Evolutionary conservation across 2,888 invertebrate genomes (phyloP).

Genomic region (Pterobdella sp.): DNA sequence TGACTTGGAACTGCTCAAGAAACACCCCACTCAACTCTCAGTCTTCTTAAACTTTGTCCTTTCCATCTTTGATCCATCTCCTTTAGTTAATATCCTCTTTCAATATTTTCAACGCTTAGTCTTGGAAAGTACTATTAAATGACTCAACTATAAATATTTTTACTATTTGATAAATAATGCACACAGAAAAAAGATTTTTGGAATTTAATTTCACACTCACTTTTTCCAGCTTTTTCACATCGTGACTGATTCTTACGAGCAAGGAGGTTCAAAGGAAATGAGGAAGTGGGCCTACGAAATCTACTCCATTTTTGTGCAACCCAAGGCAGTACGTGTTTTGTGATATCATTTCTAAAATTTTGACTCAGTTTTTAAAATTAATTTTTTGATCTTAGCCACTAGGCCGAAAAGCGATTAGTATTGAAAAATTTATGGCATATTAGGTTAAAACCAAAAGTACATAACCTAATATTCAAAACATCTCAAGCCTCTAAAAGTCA

Average conservation of each 20-base stretch:
- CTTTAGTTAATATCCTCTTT: slow-evolving; percentile 59
- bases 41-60: slow-evolving; percentile 77
- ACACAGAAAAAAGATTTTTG: too few relatives aligned
- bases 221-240: slow-evolving; percentile 67
- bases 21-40: slow-evolving; percentile 81
- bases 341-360: background rate
- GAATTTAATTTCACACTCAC: too few relatives aligned
- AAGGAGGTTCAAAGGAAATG: slow-evolving; percentile 78
- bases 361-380: too few relatives aligned
- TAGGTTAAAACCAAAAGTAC: too few relatives aligned
- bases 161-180: too few relatives aligned
- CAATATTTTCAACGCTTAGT: too few relatives aligned
- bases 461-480: too few relatives aligned
- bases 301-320: slow-evolving; percentile 73
- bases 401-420: too few relatives aligned
- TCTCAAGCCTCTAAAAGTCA: slow-evolving; percentile 68
- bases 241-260: slow-evolving; percentile 68
- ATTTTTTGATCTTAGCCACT: too few relatives aligned
- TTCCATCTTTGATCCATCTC: slow-evolving; percentile 72
- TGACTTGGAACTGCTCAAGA: slow-evolving; percentile 70
- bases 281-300: slow-evolving; percentile 98
- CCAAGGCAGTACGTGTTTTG: slow-evolving; percentile 43
- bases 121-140: too few relatives aligned
- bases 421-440: too few relatives aligned
- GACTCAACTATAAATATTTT: too few relatives aligned